Evolutionary conservation across 1,140 invertebrate species (phyloP), one percentile per base, ranked within the genome.

Genomic region (Caenorhabditis latens): DNA sequence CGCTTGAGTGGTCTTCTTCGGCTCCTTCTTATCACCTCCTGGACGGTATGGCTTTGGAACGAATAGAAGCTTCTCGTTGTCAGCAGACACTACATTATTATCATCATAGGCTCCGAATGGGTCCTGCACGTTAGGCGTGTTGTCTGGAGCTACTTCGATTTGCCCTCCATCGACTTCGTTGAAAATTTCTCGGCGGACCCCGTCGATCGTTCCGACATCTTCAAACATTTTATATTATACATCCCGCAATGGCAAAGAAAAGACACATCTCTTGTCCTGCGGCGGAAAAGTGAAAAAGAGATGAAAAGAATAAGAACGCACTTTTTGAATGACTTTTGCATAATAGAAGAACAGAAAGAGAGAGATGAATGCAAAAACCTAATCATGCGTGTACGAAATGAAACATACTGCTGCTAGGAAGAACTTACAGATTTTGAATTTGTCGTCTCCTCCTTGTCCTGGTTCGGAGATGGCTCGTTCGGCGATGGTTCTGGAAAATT

Each of bases 1-100:
- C 24, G 91, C 84, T n/a, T 84, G 85, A 3, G 84, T 87, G 16
- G 88, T 88, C 40, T 57, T 83, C 79, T 82, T 88, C 40, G 86
- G 86, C 40, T 91, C 91, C 24, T 89, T 86, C 19, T 84, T 79
- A 8, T 86, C 84, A 40, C 88, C 89, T 58, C 92, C 91, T 43
- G 91, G 92, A 46, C 91, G 71, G 67, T 91, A 91, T 42, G 88
- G 88, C 40, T 86, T 75, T 14, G 91, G 91, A 61, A 91, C 90
- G 71, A 92, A 91, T 7, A 91, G 87, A 21, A 88, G 84, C 65
- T 90, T 88, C 46, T 85, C 85, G 83, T 84, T 91, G 13, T 89
- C 89, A 83, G 89, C 75, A n/a, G 90, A 82, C 40, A 91, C 67
- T 61, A 88, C 65, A 61, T 84, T 87, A 71, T 84, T 89, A 63